A percentile compares a stretch with the other conserved stretches of the same genome.
These are phyloP conservation scores for Zaprionus capensis DNA, from an alignment of 1,140 invertebrate species.

Conservation along the genomic window DNA sequence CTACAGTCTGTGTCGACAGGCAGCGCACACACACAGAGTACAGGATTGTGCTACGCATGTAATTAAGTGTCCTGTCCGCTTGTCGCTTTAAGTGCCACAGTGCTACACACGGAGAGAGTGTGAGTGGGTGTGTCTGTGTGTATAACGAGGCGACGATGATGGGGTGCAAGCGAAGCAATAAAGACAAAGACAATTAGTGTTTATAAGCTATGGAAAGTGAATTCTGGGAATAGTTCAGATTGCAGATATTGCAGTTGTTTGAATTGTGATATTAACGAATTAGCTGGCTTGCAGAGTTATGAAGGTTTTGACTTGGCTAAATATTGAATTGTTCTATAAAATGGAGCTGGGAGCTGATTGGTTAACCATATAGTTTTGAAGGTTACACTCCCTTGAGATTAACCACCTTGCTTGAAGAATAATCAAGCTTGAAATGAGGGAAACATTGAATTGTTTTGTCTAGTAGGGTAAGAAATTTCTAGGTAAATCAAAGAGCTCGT, in stretches of 20 bases:
- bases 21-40: conserved; percentile 26
- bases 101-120: neutral
- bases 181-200: conserved; percentile 32
- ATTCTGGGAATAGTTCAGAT: conserved; percentile 1
- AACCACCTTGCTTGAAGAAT: too few species aligned
- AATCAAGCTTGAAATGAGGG: too few species aligned
- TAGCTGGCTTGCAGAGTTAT: neutral
- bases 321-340: neutral
- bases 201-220: neutral
- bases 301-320: neutral
- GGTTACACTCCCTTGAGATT: rapidly evolving
- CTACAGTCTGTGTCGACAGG: conserved; percentile 29
- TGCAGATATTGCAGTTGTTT: neutral
- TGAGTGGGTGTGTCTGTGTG: conserved; percentile 15
- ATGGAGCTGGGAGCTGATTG: too few species aligned
- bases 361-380: neutral
- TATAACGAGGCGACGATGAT: conserved; percentile 62
- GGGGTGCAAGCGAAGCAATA: conserved; percentile 18
- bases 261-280: neutral
- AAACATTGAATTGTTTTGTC: too few species aligned
- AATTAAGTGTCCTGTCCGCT: conserved; percentile 71
- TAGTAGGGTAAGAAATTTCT: too few species aligned
- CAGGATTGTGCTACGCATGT: conserved; percentile 55
- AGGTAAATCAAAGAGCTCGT: too few species aligned
- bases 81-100: conserved; percentile 66